Conservation (phyloP, 92 coral and sea anemone species). For the Palythoa grandiflora region DNA sequence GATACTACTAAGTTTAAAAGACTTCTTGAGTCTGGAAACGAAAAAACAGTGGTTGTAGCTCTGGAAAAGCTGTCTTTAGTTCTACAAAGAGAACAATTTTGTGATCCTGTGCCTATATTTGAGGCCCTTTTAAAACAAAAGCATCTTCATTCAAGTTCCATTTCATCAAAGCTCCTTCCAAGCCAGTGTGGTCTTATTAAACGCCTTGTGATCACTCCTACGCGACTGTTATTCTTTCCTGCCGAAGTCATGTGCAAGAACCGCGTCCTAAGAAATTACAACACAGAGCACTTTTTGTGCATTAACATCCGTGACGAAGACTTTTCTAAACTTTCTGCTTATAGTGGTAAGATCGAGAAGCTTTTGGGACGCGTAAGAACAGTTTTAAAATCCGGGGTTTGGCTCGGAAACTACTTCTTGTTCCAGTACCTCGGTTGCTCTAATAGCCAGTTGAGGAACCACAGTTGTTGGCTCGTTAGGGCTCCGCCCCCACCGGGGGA, state of each 20-base stretch:
- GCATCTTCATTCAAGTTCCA: constrained; percentile 54
- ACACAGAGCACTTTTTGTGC: constrained; percentile 78
- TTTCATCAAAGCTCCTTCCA: constrained; percentile 71
- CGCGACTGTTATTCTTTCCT: constrained; percentile 81
- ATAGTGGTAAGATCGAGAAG: constrained; percentile 65
- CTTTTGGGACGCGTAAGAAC: constrained; percentile 68
- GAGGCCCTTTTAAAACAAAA: constrained; percentile 63
- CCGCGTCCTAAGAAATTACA: constrained; percentile 89
- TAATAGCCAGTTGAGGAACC: constrained; percentile 94
- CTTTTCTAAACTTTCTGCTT: constrained; percentile 85
- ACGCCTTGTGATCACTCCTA: constrained; percentile 94
- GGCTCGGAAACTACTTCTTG: constrained; percentile 63
- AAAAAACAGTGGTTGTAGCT: constrained; percentile 63
- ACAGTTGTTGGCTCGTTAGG: constrained; percentile 96
- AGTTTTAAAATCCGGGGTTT: constrained; percentile 72
- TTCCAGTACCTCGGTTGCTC: constrained; percentile 92
- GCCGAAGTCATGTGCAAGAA: constrained; percentile 96
- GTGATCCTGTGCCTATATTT: constrained; percentile 81
- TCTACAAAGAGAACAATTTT: constrained; percentile 69
- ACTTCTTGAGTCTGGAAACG: constrained; percentile 59
- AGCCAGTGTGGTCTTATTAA: constrained; percentile 88
- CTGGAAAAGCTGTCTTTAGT: constrained; percentile 67
- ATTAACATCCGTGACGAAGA: constrained; percentile 93
- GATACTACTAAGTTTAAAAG: constrained; percentile 48
- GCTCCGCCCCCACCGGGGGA: constrained; percentile 73